Base-by-base conservation (phyloP, 2,797 vertebrate species). In the Ptychadena robeensis region DNA sequence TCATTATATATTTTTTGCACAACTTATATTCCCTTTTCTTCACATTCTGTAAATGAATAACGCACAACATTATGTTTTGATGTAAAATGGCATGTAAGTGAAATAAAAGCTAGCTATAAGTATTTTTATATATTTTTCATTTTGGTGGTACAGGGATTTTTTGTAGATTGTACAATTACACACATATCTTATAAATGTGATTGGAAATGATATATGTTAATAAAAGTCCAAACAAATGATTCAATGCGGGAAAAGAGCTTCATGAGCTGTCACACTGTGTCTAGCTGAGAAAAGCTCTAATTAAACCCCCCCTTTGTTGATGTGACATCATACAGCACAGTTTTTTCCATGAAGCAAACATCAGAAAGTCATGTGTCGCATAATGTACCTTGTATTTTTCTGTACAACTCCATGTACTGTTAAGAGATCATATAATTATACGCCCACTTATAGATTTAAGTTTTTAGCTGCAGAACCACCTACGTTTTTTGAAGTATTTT, bases 401-500 rank as follows among this genome's bases (percentile, higher is more conserved):
- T 27, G 9, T 27, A 64, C 35, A 63, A 40, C 37, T 61, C 18
- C 27, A 59, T 25, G 30, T 22, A 25, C 22, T 18, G 27, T 35
- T 59, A 34, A 35, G 32, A 57, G 8, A 22, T 27, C 59, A 63
- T 64, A 64, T 75, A 75, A 75, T 61, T 75, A 63, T 38, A 75
- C 57, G 30, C 73, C 73, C 73, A 75, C 73, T 27, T 30, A 37
- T 64, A 75, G 37, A 63, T 64, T 64, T 28, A 40, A 64, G 28
- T 75, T 4, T 31, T 59, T 18, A 32, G 59, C 14, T 63, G 9
- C 27, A 35, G 34, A 34, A 63, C 34, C 34, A 64, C 34, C 73
- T 75, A 75, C 73, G 28, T 64, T 38, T 64, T 38, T 64, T 15
- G 40, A 63, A 63, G 73, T 38, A 61, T 75, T 38, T 61, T 61